These are phyloP conservation scores for Mycalesis mineus DNA, from an alignment of 2,888 invertebrate genomes.

Conservation along the genomic window DNA sequence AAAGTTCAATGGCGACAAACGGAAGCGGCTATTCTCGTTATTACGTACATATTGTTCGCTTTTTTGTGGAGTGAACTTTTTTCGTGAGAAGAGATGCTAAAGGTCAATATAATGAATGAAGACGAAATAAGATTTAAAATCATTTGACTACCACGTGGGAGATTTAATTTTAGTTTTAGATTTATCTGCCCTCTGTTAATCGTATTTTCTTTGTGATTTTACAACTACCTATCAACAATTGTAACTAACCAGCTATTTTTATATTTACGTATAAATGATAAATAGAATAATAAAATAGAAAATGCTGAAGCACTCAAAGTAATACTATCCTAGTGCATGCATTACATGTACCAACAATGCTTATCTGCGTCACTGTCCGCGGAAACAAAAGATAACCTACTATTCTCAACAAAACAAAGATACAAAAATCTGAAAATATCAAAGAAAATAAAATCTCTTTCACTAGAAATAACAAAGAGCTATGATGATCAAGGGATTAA, in stretches of 20 bases:
- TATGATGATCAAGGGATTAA: not conserved
- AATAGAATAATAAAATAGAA: not conserved
- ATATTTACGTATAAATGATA: not conserved
- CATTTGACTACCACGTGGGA: too few relatives aligned
- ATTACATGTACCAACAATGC: constrained; percentile 1
- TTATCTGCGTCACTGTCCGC: constrained; percentile 5
- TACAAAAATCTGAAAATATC: not conserved
- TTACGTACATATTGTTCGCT: constrained; percentile 10
- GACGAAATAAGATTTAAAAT: too few relatives aligned
- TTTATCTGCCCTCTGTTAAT: too few relatives aligned
- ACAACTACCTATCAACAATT: too few relatives aligned
- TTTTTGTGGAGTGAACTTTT: constrained; percentile 7
- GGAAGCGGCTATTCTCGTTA: constrained; percentile 17
- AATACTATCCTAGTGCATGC: not conserved
- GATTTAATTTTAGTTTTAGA: too few relatives aligned
- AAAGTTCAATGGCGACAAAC: constrained; percentile 22
- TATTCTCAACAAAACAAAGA: not conserved
- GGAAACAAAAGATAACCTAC: constrained; percentile 12
- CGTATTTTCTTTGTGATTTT: too few relatives aligned
- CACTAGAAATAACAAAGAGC: not conserved
- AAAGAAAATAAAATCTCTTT: too few relatives aligned
- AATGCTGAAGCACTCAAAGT: not conserved
- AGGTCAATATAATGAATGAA: too few relatives aligned
- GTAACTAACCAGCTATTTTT: too few relatives aligned
- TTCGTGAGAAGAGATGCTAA: not conserved